Base-by-base conservation (phyloP, 2,113 vertebrate species). In the Hyaena hyaena region DNA sequence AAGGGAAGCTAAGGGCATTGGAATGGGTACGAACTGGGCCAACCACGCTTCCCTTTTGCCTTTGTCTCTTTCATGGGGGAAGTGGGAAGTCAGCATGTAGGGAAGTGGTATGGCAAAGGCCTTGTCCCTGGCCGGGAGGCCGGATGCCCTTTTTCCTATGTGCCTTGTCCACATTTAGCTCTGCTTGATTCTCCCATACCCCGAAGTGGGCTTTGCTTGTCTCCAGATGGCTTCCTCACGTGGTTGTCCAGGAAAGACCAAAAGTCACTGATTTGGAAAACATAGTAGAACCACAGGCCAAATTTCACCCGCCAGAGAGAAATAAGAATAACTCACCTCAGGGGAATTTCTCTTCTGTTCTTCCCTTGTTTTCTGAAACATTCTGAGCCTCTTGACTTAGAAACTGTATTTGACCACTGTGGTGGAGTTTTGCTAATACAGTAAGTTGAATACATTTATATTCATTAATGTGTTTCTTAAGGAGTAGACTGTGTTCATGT, bases 221-320 rank as follows among this genome's bases (percentile, higher is more conserved):
- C 71, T 97, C n/a, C 86, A 76, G 43, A 88, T 82, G 58, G 88
- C 88, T 68, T 90, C 55, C 24, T 94, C 85, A 86, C n/a, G 11
- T 84, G 92, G 86, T 71, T 93, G 66, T 90, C 69, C 79, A 89
- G 65, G 96, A 84, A 71, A 93, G 77, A 92, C 50, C 65, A 45
- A 77, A 92, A 95, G 83, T 95, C 90, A 96, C 71, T 88, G 90
- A 97, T 95, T 89, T 96, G 74, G 90, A 97, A 96, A 97, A 97
- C 45, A 71, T 65, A 73, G 86, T 71, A 93, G 82, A 96, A 93
- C 66, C 90, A 95, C 19, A 33, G 90, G 92, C 92, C 89, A 96
- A 95, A 96, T 93, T 95, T 96, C 77, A 87, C 74, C 81, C 93
- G 79, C 74, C 74, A 95, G 93, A 96, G 92, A 97, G 83, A 97